A percentile compares a stretch with the other conserved stretches of the same genome.
phyloP scores from a whole-genome alignment of 2,797 vertebrate genomes.

The Myotis myotis region DNA sequence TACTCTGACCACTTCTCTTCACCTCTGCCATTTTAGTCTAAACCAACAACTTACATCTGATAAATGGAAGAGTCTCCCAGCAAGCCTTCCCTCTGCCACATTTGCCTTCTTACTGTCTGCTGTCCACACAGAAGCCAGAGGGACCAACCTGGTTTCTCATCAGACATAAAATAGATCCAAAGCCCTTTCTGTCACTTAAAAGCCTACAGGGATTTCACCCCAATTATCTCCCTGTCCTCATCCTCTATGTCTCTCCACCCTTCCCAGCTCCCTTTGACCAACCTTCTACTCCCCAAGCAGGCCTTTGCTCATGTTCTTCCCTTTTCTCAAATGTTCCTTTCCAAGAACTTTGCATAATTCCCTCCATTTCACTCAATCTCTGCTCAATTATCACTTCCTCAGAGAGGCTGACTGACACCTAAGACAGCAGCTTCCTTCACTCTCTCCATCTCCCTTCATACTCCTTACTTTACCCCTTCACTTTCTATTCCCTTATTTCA shows the following conservation, averaged over 20 bases:
- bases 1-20: neutral
- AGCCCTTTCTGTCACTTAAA: neutral
- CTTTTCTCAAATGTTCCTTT: neutral
- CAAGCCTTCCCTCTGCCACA: neutral
- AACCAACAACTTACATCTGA: neutral
- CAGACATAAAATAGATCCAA: neutral
- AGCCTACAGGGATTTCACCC: neutral
- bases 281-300: neutral
- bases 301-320: neutral
- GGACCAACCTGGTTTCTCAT: neutral
- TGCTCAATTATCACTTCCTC: neutral
- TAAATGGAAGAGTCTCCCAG: neutral
- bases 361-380: neutral
- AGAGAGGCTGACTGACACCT: neutral
- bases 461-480: neutral
- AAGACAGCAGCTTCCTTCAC: neutral
- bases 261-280: neutral
- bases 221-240: neutral
- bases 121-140: neutral
- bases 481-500: neutral
- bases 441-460: neutral
- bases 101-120: neutral
- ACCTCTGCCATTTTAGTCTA: neutral
- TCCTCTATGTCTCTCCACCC: neutral
- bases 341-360: neutral